phyloP scores from a whole-genome alignment of 2,113 vertebrate species.

The Boulengeromyrus knoepffleri region DNA sequence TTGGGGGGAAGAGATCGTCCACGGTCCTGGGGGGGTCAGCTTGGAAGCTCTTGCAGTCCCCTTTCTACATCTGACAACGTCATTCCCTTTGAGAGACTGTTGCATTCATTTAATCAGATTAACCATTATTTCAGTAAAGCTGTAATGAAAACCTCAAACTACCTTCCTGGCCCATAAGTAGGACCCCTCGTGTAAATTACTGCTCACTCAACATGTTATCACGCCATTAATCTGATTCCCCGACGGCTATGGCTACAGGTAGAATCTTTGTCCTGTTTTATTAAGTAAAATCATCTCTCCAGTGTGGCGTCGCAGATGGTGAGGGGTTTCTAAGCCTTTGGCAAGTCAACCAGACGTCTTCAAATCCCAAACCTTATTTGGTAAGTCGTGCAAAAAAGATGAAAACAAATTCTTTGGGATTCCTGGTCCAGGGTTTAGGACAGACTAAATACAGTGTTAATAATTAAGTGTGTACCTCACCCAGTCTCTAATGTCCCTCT shows the following conservation, averaged over 20 bases:
- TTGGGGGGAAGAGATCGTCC: background rate
- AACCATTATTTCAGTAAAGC: background rate
- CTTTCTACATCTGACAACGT: background rate
- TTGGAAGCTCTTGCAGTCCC: background rate
- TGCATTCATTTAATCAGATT: background rate
- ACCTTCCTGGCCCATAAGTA: background rate
- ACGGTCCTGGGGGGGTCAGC: background rate
- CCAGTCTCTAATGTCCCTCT: background rate
- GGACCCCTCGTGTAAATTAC: background rate
- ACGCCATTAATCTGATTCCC: background rate
- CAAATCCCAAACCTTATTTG: conserved; percentile 94
- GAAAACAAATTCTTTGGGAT: background rate
- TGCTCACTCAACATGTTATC: background rate
- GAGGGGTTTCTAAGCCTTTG: conserved; percentile 96
- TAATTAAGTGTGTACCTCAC: background rate
- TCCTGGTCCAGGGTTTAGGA: background rate
- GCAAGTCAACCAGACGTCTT: conserved; percentile 94
- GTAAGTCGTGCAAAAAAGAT: conserved; percentile 58
- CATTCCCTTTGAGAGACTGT: background rate
- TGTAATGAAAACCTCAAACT: background rate
- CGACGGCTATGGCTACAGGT: background rate
- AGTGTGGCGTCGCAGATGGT: conserved; percentile 95
- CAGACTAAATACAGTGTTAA: background rate
- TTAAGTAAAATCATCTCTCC: conserved; percentile 4
- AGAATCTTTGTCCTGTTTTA: background rate